Percentiles rank a stretch among this genome's conserved stretches.
phyloP scores from a whole-genome alignment of 2,797 vertebrate genomes.

The Protonibea diacanthus region DNA sequence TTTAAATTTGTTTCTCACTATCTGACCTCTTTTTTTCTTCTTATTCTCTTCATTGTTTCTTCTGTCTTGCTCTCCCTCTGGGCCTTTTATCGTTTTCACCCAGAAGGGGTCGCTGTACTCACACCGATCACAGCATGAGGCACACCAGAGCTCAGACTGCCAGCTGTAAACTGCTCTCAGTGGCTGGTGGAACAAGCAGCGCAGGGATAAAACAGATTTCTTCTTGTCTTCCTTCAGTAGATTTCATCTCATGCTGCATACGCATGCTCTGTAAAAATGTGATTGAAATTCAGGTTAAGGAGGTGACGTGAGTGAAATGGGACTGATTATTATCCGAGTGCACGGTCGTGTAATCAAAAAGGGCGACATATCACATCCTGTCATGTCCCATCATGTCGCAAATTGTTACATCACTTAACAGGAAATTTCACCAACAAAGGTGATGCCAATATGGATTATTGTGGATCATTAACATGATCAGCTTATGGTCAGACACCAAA shows the following conservation, averaged over 20 bases:
- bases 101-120: constrained; percentile 81
- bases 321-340: not conserved
- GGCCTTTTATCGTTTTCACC: not conserved
- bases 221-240: not conserved
- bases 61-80: not conserved
- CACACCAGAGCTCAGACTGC: not conserved
- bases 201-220: not conserved
- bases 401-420: no score
- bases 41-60: not conserved
- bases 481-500: not conserved
- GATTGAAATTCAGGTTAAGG: not conserved
- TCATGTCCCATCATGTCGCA: not conserved
- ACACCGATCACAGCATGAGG: constrained; percentile 62
- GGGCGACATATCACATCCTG: no score
- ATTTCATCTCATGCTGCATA: not conserved
- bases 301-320: not conserved
- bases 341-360: not conserved
- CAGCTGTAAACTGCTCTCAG: not conserved
- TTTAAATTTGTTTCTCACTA: not conserved
- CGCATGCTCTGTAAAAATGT: not conserved
- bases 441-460: no score
- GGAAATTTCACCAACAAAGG: no score
- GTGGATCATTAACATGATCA: no score
- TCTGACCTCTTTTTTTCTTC: not conserved
- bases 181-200: not conserved